Evolutionary conservation across 2,888 invertebrate species (phyloP), one percentile per base, ranked within the genome.

Genomic region (Latheticus oryzae): DNA sequence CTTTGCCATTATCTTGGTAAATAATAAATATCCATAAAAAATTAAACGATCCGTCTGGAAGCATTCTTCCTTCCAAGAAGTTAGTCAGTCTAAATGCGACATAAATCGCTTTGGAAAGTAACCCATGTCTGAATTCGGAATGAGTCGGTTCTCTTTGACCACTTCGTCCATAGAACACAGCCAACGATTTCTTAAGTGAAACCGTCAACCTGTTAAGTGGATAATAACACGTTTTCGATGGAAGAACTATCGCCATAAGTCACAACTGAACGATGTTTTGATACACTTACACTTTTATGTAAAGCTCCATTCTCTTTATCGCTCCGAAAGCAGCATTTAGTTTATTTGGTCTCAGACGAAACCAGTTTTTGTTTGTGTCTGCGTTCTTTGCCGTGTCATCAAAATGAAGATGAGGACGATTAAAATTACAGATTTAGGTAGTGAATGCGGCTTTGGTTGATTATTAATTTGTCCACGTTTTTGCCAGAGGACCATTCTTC

Each of bases 341-440:
- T 50, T 23, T 43, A 55, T 58, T 52, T 53, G 26, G 55, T 53
- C 48, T 48, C 58, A 53, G 60, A 60, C 60, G 37, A 50, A 63
- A 65, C 65, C 62, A 62, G 65, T 65, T 65, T 62, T 65, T 63
- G 60, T 60, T 38, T 28, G 24, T 37, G 61, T 61, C 63, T 63
- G 59, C 61, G 54, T 63, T 63, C 63, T 61, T 59, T 47, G 48
- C 58, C 56, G 62, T 64, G 65, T 62, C 60, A 59, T 56, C 60
- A 55, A 61, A 64, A 62, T 60, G 58, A 60, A 58, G 60, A 61
- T 63, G 60, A 62, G 55, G 42, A 17, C 40, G 56, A 60, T 63
- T 63, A 62, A 52, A 63, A 63, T 63, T 61, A 61, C 35, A 55
- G 40, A 55, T 55, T 59, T 42, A 43, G 28, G 23, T 35, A 53